Percentiles rank a stretch among this genome's conserved stretches.
Evolutionary conservation across 2,888 invertebrate genomes (phyloP).

Genomic region (Hypselothyrea guttata): DNA sequence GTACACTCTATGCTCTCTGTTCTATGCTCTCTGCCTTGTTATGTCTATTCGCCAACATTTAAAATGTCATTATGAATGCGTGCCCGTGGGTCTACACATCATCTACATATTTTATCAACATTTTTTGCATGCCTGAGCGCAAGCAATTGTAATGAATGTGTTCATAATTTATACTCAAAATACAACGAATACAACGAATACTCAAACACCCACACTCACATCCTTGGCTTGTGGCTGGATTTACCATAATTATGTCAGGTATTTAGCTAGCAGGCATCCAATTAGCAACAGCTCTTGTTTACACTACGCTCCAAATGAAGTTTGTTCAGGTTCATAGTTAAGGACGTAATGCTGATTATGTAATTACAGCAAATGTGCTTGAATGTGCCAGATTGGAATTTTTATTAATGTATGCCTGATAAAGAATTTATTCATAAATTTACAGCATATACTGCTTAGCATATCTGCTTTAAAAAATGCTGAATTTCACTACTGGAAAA

Average conservation of each 20-base stretch:
- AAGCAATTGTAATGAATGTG: conserved; percentile 65
- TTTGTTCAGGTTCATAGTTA: conserved; percentile 18
- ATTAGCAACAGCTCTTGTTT: conserved; percentile 59
- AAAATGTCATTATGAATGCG: conserved; percentile 73
- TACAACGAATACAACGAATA: not conserved
- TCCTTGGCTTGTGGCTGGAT: not conserved
- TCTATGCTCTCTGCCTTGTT: conserved; percentile 2
- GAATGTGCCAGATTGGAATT: too few species aligned
- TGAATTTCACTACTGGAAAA: too few species aligned
- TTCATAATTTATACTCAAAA: conserved; percentile 56
- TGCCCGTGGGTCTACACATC: conserved; percentile 41
- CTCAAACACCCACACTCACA: not conserved
- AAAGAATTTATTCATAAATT: too few species aligned
- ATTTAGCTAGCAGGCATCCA: conserved; percentile 52
- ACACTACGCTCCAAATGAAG: conserved; percentile 17
- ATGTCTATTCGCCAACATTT: conserved; percentile 49
- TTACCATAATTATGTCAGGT: conserved; percentile 59
- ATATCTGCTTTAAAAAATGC: too few species aligned
- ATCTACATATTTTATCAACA: conserved; percentile 68
- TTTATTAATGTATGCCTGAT: too few species aligned
- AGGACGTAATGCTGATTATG: not conserved
- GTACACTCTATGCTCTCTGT: too few species aligned
- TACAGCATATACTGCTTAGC: too few species aligned
- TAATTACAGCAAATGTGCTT: not conserved
- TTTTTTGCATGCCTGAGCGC: conserved; percentile 71